Conservation (phyloP, 1,140 invertebrate genomes). For the Atopsyche davidsoni region DNA sequence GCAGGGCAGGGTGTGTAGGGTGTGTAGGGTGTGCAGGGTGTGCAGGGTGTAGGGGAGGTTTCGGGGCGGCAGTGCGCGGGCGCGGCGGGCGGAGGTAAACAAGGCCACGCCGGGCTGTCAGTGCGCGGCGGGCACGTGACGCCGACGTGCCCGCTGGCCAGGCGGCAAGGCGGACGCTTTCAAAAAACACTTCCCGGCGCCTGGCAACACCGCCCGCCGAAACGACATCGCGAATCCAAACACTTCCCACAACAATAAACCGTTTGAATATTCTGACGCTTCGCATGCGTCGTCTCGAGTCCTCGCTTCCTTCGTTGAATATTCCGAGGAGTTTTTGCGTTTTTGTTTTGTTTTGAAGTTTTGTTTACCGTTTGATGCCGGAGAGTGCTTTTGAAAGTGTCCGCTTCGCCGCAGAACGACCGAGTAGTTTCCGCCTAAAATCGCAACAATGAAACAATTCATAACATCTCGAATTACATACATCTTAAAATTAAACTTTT, state of each 20-base stretch:
- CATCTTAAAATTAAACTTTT: conserved; percentile 24
- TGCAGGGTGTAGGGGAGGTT: not conserved
- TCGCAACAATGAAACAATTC: conserved; percentile 7
- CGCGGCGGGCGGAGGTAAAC: conserved; percentile 17
- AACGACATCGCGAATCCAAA: conserved; percentile 8
- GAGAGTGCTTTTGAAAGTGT: conserved; percentile 25
- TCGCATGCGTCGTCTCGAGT: too few relatives aligned
- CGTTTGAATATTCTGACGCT: not conserved
- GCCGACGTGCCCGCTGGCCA: conserved; percentile 5
- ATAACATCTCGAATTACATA: conserved; percentile 9
- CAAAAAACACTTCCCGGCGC: conserved; percentile 7
- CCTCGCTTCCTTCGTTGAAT: too few relatives aligned
- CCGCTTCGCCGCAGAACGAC: conserved; percentile 16
- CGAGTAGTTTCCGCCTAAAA: conserved; percentile 26
- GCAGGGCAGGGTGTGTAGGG: not conserved
- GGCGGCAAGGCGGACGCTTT: conserved; percentile 27
- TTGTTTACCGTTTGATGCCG: conserved; percentile 11
- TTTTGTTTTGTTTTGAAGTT: too few relatives aligned
- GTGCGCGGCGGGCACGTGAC: conserved; percentile 17
- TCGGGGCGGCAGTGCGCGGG: not conserved
- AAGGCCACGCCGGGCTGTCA: conserved; percentile 18
- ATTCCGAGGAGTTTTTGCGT: too few relatives aligned
- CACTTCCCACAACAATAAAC: not conserved
- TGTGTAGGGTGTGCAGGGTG: not conserved
- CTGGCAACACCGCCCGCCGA: not conserved